Base-by-base conservation (phyloP, 1,140 invertebrate genomes). In the Brachionus rubens region DNA sequence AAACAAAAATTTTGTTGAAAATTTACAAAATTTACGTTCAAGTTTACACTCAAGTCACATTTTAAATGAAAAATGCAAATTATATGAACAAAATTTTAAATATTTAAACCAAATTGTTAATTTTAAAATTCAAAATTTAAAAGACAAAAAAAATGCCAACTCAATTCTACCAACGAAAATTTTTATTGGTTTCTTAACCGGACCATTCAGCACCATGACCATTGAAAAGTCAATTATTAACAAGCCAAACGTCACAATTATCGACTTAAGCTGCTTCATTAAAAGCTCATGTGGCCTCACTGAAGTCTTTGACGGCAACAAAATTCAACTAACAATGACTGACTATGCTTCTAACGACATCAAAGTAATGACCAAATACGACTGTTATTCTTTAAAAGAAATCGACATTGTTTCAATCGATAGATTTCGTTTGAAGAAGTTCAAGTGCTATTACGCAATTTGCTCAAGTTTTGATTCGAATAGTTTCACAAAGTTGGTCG, bases 251-350 rank as follows among this genome's bases (percentile, higher is more conserved):
- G 21, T 65, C 43, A 2, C 12, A 16, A 24, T 43, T 14, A 28
- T 65, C 2, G 59, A 65, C 14, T 72, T 50, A 14, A 72, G 26
- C 9, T 21, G 33, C 9, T 72, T 72, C 24, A 24, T 54, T 12
- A 72, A 72, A 50, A 72, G 68, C 41, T 48, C 33, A 3, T 72
- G 68, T 41, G 68, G 68, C 47, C 28, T 72, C 9, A 36, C 59
- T 65, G 59, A 65, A 43, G 26, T 65, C 24, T 16, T 43, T 43
- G 40, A 65, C 43, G 36, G 40, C 9, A 65, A 65, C 24, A 65
- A 65, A 43, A 24, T 19, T 24, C 24, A 10, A 14, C 36, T 65
- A 6, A 19, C 40, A 1, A 43, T 65, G 59, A 65, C 59, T 19
- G 59, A 65, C 19, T 65, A 26, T 28, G 59, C 59, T 43, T 36